Evolutionary conservation across 2,888 invertebrate species (phyloP).

Genomic region (Tyria jacobaeae): DNA sequence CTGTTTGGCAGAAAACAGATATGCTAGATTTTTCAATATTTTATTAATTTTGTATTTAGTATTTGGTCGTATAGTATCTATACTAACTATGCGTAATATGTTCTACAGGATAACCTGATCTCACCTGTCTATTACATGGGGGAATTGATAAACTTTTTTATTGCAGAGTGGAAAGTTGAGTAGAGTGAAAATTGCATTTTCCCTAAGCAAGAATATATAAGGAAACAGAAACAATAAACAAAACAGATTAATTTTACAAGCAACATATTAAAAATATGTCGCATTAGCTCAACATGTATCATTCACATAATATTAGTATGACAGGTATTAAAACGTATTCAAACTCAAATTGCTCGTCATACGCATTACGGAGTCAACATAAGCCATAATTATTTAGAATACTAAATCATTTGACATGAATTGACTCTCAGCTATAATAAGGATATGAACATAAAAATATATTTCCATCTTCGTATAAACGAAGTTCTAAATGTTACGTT

Average conservation of each 20-base stretch:
- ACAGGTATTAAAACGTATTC: slow-evolving; percentile 6
- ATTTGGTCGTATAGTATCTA: too few relatives aligned
- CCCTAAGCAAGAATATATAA: neutral
- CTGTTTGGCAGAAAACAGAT: too few relatives aligned
- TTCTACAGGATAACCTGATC: too few relatives aligned
- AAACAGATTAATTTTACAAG: neutral
- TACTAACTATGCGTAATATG: too few relatives aligned
- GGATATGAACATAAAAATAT: slow-evolving; percentile 11
- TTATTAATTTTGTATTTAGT: too few relatives aligned
- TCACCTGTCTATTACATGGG: too few relatives aligned
- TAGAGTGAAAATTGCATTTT: too few relatives aligned
- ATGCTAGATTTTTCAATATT: too few relatives aligned
- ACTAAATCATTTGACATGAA: neutral
- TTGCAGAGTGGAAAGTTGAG: too few relatives aligned
- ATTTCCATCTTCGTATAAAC: slow-evolving; percentile 1
- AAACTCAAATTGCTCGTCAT: slow-evolving; percentile 10
- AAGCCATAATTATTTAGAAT: neutral
- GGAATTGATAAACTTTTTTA: too few relatives aligned
- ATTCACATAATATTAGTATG: slow-evolving; percentile 3
- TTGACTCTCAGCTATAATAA: neutral
- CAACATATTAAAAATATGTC: neutral
- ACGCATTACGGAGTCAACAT: neutral
- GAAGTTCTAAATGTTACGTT: neutral
- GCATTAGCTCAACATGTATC: slow-evolving; percentile 1
- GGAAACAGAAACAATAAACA: neutral